A percentile compares a stretch with the other conserved stretches of the same genome.
Evolutionary conservation across 1,140 invertebrate species (phyloP).

Genomic region (Drosophila repletoides): DNA sequence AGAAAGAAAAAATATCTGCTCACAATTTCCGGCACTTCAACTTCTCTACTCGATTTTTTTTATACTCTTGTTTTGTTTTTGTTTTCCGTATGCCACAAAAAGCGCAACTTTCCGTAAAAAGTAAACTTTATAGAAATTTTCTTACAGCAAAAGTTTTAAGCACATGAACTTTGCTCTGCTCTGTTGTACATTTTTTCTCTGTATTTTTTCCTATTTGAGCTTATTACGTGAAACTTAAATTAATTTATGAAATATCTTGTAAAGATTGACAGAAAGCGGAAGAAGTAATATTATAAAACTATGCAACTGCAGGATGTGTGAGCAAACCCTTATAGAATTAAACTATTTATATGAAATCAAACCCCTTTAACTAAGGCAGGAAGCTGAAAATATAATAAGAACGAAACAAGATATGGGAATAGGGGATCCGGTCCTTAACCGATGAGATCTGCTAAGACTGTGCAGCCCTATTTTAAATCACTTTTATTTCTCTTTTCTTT

Average conservation of each 20-base stretch:
- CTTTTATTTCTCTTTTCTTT: no score
- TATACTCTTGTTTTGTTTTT: conserved; percentile 14
- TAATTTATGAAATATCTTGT: conserved; percentile 69
- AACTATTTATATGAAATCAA: no score
- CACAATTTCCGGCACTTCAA: conserved; percentile 74
- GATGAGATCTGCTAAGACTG: no score
- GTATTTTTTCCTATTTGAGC: conserved; percentile 35
- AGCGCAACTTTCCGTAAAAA: conserved; percentile 53
- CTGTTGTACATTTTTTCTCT: conserved; percentile 6
- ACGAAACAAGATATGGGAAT: no score
- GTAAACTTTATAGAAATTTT: conserved; percentile 53
- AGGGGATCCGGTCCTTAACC: no score
- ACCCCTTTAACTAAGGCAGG: no score
- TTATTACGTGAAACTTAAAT: conserved; percentile 75
- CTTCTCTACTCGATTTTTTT: conserved; percentile 39
- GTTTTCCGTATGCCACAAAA: conserved; percentile 1
- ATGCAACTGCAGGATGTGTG: conserved; percentile 6
- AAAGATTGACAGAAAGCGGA: conserved; percentile 49
- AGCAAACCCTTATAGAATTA: no score
- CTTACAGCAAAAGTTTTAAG: conserved; percentile 72
- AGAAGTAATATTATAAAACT: background rate
- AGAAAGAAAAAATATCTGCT: conserved; percentile 19
- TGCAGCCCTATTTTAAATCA: no score
- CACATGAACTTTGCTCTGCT: conserved; percentile 62
- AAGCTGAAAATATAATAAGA: background rate